Evolutionary conservation across 2,888 invertebrate genomes (phyloP), one percentile per base, ranked within the genome.

Genomic region (Phytoseiulus persimilis): DNA sequence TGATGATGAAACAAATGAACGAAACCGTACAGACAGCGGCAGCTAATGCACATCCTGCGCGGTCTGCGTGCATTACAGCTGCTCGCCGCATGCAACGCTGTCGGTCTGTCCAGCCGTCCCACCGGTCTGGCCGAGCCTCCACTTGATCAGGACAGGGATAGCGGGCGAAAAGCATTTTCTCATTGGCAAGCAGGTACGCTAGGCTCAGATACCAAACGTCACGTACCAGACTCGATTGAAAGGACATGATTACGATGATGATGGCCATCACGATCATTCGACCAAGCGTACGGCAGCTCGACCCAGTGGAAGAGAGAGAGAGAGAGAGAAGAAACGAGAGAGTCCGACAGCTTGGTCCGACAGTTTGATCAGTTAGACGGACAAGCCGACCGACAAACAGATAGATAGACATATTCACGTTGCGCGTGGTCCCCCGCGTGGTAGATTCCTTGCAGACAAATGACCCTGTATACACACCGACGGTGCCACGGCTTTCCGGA

Each of bases 221-320:
- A 65, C 65, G 65, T 65, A 65, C 23, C 65, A 18, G 2, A 65
- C 65, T 65, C 65, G 65, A 65, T 65, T 65, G 65, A 65, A 65
- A 65, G 65, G 65, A 65, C 65, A 65, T 65, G 65, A 65, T 65
- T 65, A 65, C 65, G 65, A 65, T 65, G 65, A 65, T 65, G 65
- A 65, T 28, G 65, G 1, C 65, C 28, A 65, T 65, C 65, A 65
- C 65, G 65, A 65, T 65, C 65, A 28, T 2, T 23, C 65, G 65
- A 65, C 65, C 65, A 23, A 65, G 65, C 18, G 14, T 65, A 65
- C 65, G 65, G 65, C 65, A 23, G 65, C 23, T 23, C 65, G 9
- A 28, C 65, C 65, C 11, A 65, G 9, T 14, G 46, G 14, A 46
- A 6, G 46, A 6, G 65, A 65, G 9, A 18, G 18, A 65, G 18